These are phyloP conservation scores for Sebastes iracundus DNA, from an alignment of 2,797 vertebrate genomes.

Conservation along the genomic window DNA sequence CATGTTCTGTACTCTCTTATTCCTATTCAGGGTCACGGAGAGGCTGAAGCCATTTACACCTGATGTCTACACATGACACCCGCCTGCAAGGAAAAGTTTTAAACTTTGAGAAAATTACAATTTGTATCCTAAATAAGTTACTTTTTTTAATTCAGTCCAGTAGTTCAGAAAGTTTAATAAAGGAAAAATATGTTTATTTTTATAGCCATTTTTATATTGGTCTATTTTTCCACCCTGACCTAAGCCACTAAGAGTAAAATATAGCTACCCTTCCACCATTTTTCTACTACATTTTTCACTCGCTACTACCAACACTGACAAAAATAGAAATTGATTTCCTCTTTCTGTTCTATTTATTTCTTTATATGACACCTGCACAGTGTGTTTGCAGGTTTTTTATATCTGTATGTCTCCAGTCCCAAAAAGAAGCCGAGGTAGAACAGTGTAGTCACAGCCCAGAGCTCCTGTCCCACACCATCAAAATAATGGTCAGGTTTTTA, in stretches of 20 bases:
- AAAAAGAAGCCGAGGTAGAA: neutral
- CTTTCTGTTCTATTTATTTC: neutral
- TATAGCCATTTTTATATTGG: neutral
- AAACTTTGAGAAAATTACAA: neutral
- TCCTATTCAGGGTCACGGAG: slow-evolving; percentile 34
- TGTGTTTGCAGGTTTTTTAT: neutral
- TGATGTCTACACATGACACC: neutral
- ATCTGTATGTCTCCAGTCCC: neutral
- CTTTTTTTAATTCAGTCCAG: neutral
- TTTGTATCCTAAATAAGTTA: neutral
- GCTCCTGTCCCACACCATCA: neutral
- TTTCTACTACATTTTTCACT: neutral
- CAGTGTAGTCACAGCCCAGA: slow-evolving; percentile 6
- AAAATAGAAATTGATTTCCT: neutral
- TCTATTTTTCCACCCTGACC: neutral
- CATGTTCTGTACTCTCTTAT: slow-evolving; percentile 4
- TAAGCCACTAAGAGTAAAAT: neutral
- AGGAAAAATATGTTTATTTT: accelerated
- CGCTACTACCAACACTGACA: neutral
- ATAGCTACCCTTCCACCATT: neutral
- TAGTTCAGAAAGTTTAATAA: neutral
- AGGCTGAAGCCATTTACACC: slow-evolving; percentile 16
- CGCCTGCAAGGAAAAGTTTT: neutral
- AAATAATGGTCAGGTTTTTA: slow-evolving; percentile 18
- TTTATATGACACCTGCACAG: neutral